Conservation (phyloP, 2,113 vertebrate species). For the Eidolon helvum region DNA sequence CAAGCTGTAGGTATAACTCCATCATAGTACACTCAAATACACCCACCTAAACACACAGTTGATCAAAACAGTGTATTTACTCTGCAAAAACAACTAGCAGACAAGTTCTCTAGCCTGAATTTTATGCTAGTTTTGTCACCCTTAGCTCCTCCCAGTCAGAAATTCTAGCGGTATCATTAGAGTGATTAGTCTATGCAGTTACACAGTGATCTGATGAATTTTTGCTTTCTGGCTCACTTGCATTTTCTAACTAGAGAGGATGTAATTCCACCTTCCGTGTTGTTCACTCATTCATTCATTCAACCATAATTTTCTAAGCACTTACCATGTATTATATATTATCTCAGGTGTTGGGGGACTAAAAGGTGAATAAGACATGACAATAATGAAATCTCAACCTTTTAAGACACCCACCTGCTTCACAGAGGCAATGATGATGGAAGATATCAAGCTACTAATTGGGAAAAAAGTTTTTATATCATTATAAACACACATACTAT, state of each 20-base stretch:
- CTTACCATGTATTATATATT: neutral
- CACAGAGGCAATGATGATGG: neutral
- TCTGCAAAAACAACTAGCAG: neutral
- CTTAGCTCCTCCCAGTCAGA: neutral
- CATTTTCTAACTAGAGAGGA: neutral
- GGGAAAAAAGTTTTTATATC: neutral
- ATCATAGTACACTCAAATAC: neutral
- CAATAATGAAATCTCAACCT: neutral
- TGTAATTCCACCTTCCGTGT: neutral
- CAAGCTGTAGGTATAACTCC: neutral
- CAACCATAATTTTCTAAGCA: neutral
- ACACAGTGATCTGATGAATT: neutral
- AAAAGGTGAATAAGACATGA: neutral
- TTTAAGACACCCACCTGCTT: neutral
- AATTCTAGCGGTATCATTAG: neutral
- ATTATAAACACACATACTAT: neutral
- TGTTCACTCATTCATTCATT: neutral
- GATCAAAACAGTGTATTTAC: neutral
- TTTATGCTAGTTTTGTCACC: neutral
- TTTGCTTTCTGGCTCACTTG: neutral
- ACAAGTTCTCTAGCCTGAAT: neutral
- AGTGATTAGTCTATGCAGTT: neutral
- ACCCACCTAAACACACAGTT: neutral
- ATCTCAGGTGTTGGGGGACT: neutral
- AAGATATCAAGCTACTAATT: neutral